Conservation (phyloP, 2,113 vertebrate genomes). For the Donacobius atricapilla region DNA sequence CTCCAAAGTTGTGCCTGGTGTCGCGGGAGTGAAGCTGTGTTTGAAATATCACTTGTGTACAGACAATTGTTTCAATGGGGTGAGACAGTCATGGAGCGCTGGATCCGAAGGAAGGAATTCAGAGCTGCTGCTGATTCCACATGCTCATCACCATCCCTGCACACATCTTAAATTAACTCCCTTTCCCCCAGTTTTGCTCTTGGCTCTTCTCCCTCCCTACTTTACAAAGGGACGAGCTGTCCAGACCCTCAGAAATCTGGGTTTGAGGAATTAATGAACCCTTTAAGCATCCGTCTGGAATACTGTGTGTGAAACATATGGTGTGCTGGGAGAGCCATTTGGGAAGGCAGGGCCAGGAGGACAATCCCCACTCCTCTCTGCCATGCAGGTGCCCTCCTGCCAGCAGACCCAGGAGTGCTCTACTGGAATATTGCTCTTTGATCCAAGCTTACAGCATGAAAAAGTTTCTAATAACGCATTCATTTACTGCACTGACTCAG, state of each 20-base stretch:
- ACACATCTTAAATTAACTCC: neutral
- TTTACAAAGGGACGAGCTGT: neutral
- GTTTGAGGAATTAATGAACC: neutral
- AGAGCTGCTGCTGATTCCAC: neutral
- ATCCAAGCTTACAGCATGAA: neutral
- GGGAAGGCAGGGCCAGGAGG: neutral
- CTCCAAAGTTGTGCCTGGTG: neutral
- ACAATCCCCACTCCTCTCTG: neutral
- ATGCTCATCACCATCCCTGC: neutral
- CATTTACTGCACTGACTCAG: neutral
- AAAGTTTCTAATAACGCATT: neutral
- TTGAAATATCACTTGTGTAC: neutral
- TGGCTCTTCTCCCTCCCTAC: neutral
- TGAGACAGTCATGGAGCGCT: neutral
- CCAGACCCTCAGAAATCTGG: neutral
- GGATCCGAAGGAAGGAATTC: neutral
- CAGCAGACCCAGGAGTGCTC: neutral
- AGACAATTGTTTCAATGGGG: neutral
- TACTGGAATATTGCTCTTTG: neutral
- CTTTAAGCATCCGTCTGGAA: neutral
- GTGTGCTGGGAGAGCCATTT: neutral
- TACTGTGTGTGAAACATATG: neutral
- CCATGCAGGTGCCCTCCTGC: neutral
- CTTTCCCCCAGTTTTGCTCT: neutral
- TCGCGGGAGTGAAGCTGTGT: neutral